These are phyloP conservation scores for Protaetia brevitarsis DNA, from an alignment of 1,140 invertebrate species.

Conservation along the genomic window DNA sequence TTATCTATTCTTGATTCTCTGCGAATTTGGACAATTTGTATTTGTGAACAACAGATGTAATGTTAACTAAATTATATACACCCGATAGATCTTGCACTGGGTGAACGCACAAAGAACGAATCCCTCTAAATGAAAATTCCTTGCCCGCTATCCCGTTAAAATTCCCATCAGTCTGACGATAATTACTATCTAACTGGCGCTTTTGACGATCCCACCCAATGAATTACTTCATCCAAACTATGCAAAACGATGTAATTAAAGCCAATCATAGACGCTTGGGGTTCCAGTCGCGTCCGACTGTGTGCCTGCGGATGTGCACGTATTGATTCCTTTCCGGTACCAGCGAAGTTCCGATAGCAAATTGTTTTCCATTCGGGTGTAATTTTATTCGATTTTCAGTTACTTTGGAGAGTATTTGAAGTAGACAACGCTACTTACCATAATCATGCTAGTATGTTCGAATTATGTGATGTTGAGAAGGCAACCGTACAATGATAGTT, in stretches of 20 bases:
- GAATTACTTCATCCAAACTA: conserved; percentile 23
- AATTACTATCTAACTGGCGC: background rate
- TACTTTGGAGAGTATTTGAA: too few relatives aligned
- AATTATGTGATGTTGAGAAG: too few relatives aligned
- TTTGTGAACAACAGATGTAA: background rate
- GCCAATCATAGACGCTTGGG: conserved; percentile 28
- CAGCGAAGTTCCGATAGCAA: conserved; percentile 19
- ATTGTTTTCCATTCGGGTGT: conserved; percentile 30
- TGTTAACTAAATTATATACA: background rate
- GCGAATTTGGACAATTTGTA: background rate
- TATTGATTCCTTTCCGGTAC: conserved; percentile 31
- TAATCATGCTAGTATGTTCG: too few relatives aligned
- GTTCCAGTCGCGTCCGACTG: conserved; percentile 14
- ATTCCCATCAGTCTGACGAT: background rate
- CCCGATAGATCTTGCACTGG: background rate
- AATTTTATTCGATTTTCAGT: conserved; percentile 31
- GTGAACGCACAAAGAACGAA: background rate
- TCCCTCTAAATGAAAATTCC: background rate
- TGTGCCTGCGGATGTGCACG: background rate
- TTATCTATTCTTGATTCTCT: too few relatives aligned
- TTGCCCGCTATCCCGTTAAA: conserved; percentile 6
- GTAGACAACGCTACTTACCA: too few relatives aligned
- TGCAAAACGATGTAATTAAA: conserved; percentile 31
- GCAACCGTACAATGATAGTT: too few relatives aligned
- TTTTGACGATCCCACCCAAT: background rate